phyloP scores from a whole-genome alignment of 1,140 invertebrate species.

The Aphis craccivora region DNA sequence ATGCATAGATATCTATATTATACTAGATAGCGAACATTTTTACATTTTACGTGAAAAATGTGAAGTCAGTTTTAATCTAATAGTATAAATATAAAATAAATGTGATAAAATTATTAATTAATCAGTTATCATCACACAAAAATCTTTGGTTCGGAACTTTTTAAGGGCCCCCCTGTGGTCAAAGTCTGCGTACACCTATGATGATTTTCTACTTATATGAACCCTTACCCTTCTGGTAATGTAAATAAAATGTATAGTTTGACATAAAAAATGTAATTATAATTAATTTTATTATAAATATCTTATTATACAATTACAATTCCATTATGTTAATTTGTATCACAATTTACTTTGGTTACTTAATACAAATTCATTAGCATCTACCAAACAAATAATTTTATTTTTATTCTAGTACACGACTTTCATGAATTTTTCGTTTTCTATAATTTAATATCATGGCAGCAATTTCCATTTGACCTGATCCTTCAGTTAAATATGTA shows the following conservation, averaged over 20 bases:
- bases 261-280: not conserved
- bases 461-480: slow-evolving; percentile 67
- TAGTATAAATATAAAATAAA: too few relatives aligned
- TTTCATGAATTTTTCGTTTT: slow-evolving; percentile 67
- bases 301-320: not conserved
- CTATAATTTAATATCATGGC: slow-evolving; percentile 67
- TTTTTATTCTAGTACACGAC: slow-evolving; percentile 21
- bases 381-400: not conserved
- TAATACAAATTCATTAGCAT: not conserved
- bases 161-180: too few relatives aligned
- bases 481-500: slow-evolving; percentile 66
- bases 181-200: too few relatives aligned
- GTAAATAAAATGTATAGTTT: not conserved
- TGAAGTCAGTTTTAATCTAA: too few relatives aligned
- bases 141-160: too few relatives aligned
- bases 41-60: too few relatives aligned
- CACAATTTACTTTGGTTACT: not conserved
- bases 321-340: not conserved
- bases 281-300: not conserved
- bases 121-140: too few relatives aligned
- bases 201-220: not conserved
- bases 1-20: too few relatives aligned
- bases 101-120: too few relatives aligned
- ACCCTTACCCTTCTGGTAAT: not conserved
- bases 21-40: too few relatives aligned